These are phyloP conservation scores for Epinephelus lanceolatus DNA, from an alignment of 2,113 vertebrate genomes.

Conservation along the genomic window DNA sequence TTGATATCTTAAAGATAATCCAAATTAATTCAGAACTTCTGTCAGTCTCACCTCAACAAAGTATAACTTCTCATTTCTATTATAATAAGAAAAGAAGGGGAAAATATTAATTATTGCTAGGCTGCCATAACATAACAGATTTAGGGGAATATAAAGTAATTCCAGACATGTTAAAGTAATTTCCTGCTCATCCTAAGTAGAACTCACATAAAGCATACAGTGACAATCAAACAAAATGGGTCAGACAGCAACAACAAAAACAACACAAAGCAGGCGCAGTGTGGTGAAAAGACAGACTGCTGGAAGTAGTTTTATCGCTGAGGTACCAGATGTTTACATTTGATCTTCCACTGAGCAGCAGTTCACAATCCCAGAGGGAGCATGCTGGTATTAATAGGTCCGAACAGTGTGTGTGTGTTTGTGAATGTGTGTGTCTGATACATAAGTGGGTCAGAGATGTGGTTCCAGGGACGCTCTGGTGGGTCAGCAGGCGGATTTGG, in stretches of 20 bases:
- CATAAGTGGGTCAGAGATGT: constrained; percentile 57
- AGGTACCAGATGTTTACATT: constrained; percentile 65
- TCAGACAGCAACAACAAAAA: constrained; percentile 37
- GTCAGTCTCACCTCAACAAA: neutral
- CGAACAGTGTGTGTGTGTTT: constrained; percentile 26
- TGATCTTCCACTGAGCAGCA: constrained; percentile 56
- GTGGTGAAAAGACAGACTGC: neutral
- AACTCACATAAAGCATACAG: neutral
- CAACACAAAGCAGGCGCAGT: constrained; percentile 34
- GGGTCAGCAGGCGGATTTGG: constrained; percentile 45
- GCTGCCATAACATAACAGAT: neutral
- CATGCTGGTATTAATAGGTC: constrained; percentile 62
- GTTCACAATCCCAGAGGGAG: constrained; percentile 47
- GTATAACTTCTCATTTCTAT: neutral
- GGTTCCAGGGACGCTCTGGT: constrained; percentile 35
- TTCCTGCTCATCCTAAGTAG: neutral
- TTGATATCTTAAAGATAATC: neutral
- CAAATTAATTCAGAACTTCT: neutral
- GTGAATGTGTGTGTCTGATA: neutral
- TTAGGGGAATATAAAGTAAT: constrained; percentile 5
- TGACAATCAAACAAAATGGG: constrained; percentile 1
- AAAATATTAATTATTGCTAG: neutral
- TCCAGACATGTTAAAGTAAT: neutral
- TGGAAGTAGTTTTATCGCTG: constrained; percentile 35
- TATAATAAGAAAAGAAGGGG: neutral